Evolutionary conservation across 2,113 vertebrate genomes (phyloP).

Genomic region (Anthoscopus minutus): DNA sequence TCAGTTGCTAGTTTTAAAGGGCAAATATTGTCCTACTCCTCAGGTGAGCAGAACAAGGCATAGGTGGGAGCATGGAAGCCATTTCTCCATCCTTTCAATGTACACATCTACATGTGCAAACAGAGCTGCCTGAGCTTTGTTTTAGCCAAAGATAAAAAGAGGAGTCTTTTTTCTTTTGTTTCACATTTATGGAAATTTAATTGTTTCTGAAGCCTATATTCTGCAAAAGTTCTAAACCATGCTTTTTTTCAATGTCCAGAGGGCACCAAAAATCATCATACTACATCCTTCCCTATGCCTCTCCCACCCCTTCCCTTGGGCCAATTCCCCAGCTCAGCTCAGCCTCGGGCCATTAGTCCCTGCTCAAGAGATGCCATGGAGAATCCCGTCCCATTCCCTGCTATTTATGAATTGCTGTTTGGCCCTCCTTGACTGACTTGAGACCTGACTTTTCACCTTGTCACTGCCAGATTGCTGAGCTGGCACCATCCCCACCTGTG

Average conservation of each 20-base stretch:
- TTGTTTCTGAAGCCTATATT: neutral
- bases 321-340: neutral
- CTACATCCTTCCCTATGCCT: neutral
- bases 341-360: too few species aligned
- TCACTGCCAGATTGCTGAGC: neutral
- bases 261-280: neutral
- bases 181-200: neutral
- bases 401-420: neutral
- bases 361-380: neutral
- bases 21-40: neutral
- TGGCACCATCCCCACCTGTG: neutral
- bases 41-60: neutral
- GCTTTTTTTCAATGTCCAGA: neutral
- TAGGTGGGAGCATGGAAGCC: neutral
- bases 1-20: neutral
- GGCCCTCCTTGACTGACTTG: neutral
- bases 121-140: neutral
- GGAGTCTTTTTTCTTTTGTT: neutral
- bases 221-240: neutral
- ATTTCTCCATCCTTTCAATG: neutral
- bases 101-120: fast-evolving
- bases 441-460: fast-evolving
- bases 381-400: neutral
- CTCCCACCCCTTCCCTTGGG: neutral
- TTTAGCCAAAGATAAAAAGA: too few species aligned